Base-by-base conservation (phyloP, 2,797 vertebrate genomes). In the Enteromius fasciolatus region DNA sequence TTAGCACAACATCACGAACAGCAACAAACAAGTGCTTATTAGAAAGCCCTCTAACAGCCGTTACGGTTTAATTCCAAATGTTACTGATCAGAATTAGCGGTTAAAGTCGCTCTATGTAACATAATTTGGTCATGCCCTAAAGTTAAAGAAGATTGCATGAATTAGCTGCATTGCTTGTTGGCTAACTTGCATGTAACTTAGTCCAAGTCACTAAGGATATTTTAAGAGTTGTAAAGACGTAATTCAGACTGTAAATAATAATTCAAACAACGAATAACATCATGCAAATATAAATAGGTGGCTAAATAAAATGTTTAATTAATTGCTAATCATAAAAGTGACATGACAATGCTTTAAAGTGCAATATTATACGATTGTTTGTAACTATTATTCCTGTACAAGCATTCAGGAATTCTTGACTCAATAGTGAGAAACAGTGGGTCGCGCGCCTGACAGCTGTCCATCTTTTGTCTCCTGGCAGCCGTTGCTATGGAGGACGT, bases 401-500 rank as follows among this genome's bases (percentile, higher is more conserved):
- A 17, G 4, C 48, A 69, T 41, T 8, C 23, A 8, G 25, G n/a
- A 3, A 68, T 68, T 67, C 3, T 12, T 59, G 50, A n/a, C n/a
- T 36, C 31, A 69, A 9, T 20, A 28, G 10, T 39, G 18, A 8
- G 11, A n/a, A 23, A 11, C 78, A n/a, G 48, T 48, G 5, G 14
- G 23, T n/a, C 11, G 46, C 7, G 17, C 64, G 28, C 61, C 66
- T 89, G 75, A 89, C 83, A 87, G 76, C 78, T 84, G 82, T 72
- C 3, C 76, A 69, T 75, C 31, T 76, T 78, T 67, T 80, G 4
- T 80, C 31, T 11, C 5, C 18, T 20, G 8, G 3, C 70, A 85
- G 94, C 92, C 84, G 83, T 89, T 92, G 77, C 89, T 91, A 99
- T 99, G 98, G 97, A 98, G 90, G 98, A 99, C 87, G 88, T 93